Evolutionary conservation across 2,888 invertebrate species (phyloP).

Genomic region (Tetheella fluctuosa): DNA sequence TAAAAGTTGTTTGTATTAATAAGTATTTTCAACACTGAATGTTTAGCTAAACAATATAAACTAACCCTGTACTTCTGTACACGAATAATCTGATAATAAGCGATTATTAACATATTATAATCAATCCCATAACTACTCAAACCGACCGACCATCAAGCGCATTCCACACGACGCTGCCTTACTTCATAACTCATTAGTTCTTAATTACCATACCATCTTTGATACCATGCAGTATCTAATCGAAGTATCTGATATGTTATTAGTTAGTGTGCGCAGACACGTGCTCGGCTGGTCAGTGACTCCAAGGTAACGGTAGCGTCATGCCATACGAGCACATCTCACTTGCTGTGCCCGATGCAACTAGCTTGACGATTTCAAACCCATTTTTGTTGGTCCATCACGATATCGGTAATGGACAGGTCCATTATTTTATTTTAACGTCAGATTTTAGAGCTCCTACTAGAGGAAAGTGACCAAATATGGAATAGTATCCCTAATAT

Average conservation of each 20-base stretch:
- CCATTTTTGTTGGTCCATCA: neutral
- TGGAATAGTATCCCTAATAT: no score
- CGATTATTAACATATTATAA: no score
- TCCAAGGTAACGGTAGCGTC: constrained; percentile 63
- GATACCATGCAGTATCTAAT: constrained; percentile 3
- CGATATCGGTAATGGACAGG: neutral
- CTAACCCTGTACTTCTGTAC: no score
- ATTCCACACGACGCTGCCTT: neutral
- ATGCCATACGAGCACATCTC: constrained; percentile 29
- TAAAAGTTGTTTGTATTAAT: no score
- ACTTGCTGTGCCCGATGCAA: constrained; percentile 5
- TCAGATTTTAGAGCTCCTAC: no score
- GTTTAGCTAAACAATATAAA: no score
- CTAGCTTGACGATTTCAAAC: neutral
- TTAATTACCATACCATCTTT: neutral
- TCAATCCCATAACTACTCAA: no score
- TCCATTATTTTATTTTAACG: no score
- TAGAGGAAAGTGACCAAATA: no score
- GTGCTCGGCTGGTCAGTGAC: constrained; percentile 66
- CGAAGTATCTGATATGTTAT: constrained; percentile 6
- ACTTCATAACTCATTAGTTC: neutral
- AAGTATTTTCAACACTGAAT: no score
- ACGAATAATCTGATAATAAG: no score
- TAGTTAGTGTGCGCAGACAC: constrained; percentile 38
- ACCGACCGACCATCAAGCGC: neutral